A percentile compares a stretch with the other conserved stretches of the same genome.
Evolutionary conservation across 53 echinoderm and acorn worm genomes (phyloP).

Genomic region (Antedon mediterranea): DNA sequence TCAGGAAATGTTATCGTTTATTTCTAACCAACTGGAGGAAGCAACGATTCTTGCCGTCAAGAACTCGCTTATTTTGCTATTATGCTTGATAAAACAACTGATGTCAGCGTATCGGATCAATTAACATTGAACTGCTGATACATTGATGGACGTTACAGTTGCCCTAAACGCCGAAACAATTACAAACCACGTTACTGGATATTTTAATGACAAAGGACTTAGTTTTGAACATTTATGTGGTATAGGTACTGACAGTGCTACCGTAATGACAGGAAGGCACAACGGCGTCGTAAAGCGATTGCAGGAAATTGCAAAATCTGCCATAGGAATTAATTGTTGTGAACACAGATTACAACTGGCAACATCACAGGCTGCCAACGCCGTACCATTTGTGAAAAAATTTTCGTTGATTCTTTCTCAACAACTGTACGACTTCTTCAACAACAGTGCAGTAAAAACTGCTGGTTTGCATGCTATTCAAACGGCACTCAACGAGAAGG

Average conservation of each 20-base stretch:
- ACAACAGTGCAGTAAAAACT: conserved; percentile 28
- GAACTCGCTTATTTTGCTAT: conserved; percentile 21
- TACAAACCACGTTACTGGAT: conserved; percentile 28
- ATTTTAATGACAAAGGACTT: conserved; percentile 16
- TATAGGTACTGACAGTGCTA: conserved; percentile 39
- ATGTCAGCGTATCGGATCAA: conserved; percentile 13
- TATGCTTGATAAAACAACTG: too few relatives aligned
- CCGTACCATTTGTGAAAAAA: conserved; percentile 23
- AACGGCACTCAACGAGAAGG: conserved; percentile 2
- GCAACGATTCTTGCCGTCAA: conserved; percentile 2
- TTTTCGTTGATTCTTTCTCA: conserved; percentile 23
- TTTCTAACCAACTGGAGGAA: too few relatives aligned
- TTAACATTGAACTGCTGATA: conserved; percentile 13
- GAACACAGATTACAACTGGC: conserved; percentile 34
- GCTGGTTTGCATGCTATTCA: conserved; percentile 22
- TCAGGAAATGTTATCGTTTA: too few relatives aligned
- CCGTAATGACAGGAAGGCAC: conserved; percentile 28
- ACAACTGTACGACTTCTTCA: conserved; percentile 34
- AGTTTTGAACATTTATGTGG: conserved; percentile 28
- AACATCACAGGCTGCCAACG: conserved; percentile 34
- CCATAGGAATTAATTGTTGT: conserved; percentile 34
- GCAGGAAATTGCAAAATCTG: conserved; percentile 23
- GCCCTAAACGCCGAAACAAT: conserved; percentile 37
- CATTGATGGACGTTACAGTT: conserved; percentile 1
- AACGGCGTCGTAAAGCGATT: conserved; percentile 31